Percentiles rank a stretch among this genome's conserved stretches.
Conservation (phyloP, 2,113 vertebrate genomes). For the Aldabrachelys gigantea region DNA sequence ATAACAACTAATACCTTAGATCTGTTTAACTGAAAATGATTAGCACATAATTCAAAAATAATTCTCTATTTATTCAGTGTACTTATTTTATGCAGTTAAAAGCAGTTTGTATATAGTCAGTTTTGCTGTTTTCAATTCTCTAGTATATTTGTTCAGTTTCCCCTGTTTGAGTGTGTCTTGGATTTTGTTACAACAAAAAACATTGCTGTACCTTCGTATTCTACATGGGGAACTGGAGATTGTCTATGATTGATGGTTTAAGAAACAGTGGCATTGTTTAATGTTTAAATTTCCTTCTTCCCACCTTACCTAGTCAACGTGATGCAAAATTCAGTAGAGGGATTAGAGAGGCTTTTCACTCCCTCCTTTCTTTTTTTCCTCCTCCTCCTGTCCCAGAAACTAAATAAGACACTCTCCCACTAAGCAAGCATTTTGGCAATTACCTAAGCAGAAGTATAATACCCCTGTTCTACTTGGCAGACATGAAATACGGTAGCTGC, state of each 20-base stretch:
- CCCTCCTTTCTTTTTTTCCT: background rate
- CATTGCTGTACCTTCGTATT: background rate
- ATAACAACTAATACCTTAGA: background rate
- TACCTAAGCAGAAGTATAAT: background rate
- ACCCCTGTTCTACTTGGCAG: background rate
- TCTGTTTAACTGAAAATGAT: background rate
- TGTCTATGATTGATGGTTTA: background rate
- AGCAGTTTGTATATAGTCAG: background rate
- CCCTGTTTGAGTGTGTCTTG: background rate
- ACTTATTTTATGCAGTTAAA: background rate
- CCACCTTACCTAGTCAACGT: background rate
- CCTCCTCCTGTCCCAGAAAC: background rate
- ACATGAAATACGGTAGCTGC: background rate
- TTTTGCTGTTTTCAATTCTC: background rate
- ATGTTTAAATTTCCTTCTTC: background rate
- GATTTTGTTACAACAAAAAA: background rate
- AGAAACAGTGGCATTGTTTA: background rate
- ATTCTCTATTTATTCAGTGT: background rate
- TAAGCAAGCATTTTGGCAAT: fast-evolving
- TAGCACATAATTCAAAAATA: background rate
- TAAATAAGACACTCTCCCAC: background rate
- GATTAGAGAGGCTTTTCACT: background rate
- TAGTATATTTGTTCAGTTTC: background rate
- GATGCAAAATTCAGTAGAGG: background rate
- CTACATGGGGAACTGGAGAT: background rate